Evolutionary conservation across 1,140 invertebrate species (phyloP).

Genomic region (Drosophila ohnishii): DNA sequence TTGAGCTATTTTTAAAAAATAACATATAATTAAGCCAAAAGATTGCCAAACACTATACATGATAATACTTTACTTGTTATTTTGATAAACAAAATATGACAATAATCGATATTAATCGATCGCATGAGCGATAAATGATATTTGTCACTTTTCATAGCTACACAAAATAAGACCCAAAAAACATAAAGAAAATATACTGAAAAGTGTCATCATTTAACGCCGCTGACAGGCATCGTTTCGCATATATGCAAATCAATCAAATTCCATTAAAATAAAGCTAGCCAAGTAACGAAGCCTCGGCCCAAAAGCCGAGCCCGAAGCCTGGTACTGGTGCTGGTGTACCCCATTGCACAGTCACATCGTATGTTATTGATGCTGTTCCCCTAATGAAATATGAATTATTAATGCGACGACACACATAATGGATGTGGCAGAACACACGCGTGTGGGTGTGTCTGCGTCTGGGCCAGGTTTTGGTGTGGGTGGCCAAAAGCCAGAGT

Average conservation of each 20-base stretch:
- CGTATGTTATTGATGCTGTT: slow-evolving; percentile 37
- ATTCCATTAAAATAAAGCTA: slow-evolving; percentile 67
- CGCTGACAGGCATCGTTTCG: slow-evolving; percentile 56
- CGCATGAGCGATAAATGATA: neutral
- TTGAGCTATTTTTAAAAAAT: neutral
- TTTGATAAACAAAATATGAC: too few relatives aligned
- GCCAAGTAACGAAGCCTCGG: slow-evolving; percentile 31
- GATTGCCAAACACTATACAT: neutral
- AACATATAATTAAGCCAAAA: neutral
- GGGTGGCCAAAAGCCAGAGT: slow-evolving; percentile 5
- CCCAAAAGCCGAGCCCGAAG: neutral
- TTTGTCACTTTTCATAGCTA: neutral
- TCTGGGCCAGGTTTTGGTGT: slow-evolving; percentile 25
- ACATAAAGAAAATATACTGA: slow-evolving; percentile 8
- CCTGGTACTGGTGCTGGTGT: too few relatives aligned
- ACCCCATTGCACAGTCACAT: neutral
- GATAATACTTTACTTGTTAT: neutral
- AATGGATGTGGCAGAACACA: slow-evolving; percentile 44
- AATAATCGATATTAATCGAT: neutral
- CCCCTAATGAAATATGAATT: slow-evolving; percentile 70
- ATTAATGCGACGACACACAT: slow-evolving; percentile 59
- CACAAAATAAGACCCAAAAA: slow-evolving; percentile 3
- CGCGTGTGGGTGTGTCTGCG: slow-evolving; percentile 31
- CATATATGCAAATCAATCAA: slow-evolving; percentile 76
- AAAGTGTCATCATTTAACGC: slow-evolving; percentile 54